Base-by-base conservation (phyloP, 2,797 vertebrate species). In the Arrhamphus sclerolepis region DNA sequence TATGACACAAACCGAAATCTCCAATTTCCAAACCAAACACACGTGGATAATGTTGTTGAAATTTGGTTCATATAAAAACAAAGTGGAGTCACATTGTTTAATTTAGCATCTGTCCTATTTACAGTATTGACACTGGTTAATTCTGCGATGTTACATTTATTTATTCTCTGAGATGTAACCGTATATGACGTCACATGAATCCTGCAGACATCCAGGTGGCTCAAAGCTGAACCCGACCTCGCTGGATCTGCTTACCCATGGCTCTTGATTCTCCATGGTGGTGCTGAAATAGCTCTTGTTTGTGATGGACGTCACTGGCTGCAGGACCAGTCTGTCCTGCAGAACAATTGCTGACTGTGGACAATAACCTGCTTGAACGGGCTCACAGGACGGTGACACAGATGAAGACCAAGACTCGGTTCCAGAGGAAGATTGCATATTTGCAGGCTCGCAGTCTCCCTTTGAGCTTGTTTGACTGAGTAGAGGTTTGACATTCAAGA, bases 281-380 rank as follows among this genome's bases (percentile, higher is more conserved):
- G 39, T 20, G 28, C 22, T 0, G 21, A 82, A 60, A 14, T 80
- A 84, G 16, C n/a, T 63, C 18, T 41, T 16, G 62, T 82, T 82
- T 8, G 10, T 8, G 8, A 70, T 2, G 22, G 0, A 40, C 0
- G 16, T n/a, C 2, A 9, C 40, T 41, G 62, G 43, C 4, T 63
- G 63, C 20, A 2, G 7, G 19, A 4, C 11, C 0, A 18, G 13
- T 34, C 0, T 17, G 5, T 64, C 31, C 2, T 7, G 11, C 10
- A 16, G 10, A 20, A 22, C 6, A 0, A 19, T 9, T 7, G 24
- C 39, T 2, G 49, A 59, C 69, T 84, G 71, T 20, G 79, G 77
- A 54, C 22, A 28, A 71, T 79, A 82, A 17, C 41, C 59, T 22
- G 17, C 10, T 18, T 56, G 42, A 4, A 56, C 14, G 0, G 6